Evolutionary conservation across 2,797 vertebrate genomes (phyloP).

Genomic region (Podarcis siculus): DNA sequence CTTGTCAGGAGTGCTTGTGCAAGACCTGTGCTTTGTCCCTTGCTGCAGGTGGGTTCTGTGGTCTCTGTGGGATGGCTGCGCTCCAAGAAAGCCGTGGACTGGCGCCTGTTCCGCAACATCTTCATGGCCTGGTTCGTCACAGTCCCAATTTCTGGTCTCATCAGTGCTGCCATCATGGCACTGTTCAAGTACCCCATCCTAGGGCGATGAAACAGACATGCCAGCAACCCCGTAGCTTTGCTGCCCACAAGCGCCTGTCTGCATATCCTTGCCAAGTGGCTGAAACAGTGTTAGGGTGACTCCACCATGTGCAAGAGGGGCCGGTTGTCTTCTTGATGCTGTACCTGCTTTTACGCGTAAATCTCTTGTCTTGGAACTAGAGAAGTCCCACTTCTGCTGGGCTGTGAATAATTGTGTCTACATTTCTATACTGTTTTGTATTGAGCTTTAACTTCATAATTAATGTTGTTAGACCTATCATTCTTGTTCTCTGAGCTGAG

Average conservation of each 20-base stretch:
- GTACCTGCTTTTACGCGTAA: conserved; percentile 69
- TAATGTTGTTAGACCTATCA: conserved; percentile 62
- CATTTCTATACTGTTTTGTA: conserved; percentile 66
- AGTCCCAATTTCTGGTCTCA: conserved; percentile 92
- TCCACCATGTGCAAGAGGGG: conserved; percentile 10
- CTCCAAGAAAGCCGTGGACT: conserved; percentile 94
- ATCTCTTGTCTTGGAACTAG: conserved; percentile 61
- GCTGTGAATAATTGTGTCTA: conserved; percentile 70
- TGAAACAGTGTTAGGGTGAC: conserved; percentile 13
- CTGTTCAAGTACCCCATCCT: conserved; percentile 84
- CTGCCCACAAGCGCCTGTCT: not conserved
- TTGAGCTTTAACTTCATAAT: conserved; percentile 61
- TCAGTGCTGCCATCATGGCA: conserved; percentile 95
- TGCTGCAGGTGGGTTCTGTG: conserved; percentile 91
- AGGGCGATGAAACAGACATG: conserved; percentile 14
- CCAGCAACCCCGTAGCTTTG: not conserved
- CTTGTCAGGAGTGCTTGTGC: no score
- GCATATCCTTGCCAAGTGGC: not conserved
- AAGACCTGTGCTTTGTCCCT: not conserved
- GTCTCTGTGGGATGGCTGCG: conserved; percentile 96
- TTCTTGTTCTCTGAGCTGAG: conserved; percentile 35
- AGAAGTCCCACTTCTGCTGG: conserved; percentile 41
- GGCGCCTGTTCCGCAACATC: conserved; percentile 95
- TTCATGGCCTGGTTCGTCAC: conserved; percentile 98
- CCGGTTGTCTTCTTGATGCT: conserved; percentile 41